Evolutionary conservation across 2,888 invertebrate genomes (phyloP).

Genomic region (Nipponacmea schrenckii): DNA sequence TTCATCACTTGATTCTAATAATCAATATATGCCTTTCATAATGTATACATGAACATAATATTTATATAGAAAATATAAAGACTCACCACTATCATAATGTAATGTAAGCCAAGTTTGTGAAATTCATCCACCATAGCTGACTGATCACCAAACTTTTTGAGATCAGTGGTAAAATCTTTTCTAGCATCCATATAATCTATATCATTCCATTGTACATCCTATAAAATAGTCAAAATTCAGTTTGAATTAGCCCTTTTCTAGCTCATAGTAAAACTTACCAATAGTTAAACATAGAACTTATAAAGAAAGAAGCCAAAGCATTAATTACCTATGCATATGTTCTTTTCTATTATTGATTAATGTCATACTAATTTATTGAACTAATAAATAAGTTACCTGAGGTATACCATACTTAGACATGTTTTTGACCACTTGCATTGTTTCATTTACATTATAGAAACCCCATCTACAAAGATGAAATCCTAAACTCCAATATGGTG

Average conservation of each 20-base stretch:
- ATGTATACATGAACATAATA: too few relatives aligned
- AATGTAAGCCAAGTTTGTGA: conserved; percentile 49
- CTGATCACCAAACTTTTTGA: conserved; percentile 46
- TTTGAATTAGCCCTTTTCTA: background rate
- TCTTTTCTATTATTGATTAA: too few relatives aligned
- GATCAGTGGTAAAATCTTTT: conserved; percentile 49
- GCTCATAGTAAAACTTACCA: too few relatives aligned
- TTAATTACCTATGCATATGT: too few relatives aligned
- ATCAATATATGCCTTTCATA: too few relatives aligned
- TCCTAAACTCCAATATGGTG: conserved; percentile 80
- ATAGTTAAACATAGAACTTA: too few relatives aligned
- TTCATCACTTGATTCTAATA: too few relatives aligned
- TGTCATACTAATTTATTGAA: too few relatives aligned
- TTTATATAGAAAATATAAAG: background rate
- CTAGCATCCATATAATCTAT: conserved; percentile 49
- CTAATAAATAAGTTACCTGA: conserved; percentile 32
- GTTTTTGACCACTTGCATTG: conserved; percentile 43
- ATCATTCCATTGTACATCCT: conserved; percentile 57
- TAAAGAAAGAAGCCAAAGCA: too few relatives aligned
- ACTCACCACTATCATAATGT: conserved; percentile 49
- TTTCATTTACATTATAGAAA: conserved; percentile 45
- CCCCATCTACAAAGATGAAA: conserved; percentile 82
- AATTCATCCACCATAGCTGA: conserved; percentile 40
- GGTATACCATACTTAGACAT: conserved; percentile 46
- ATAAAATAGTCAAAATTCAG: conserved; percentile 1